phyloP scores from a whole-genome alignment of 2,797 vertebrate species.

The Sebastes cheni region DNA sequence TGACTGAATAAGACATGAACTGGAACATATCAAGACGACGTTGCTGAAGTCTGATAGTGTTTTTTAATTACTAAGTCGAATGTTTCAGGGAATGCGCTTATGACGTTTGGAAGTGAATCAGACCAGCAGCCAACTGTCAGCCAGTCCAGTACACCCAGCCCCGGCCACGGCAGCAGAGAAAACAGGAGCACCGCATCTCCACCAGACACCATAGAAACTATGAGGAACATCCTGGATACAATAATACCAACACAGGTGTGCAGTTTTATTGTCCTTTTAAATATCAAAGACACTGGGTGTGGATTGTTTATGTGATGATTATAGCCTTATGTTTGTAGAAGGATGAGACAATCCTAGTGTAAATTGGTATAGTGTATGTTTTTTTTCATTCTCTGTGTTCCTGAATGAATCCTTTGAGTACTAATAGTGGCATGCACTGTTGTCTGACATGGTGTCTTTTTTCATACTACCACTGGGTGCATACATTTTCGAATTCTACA shows the following conservation, averaged over 20 bases:
- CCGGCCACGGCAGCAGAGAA: slow-evolving; percentile 75
- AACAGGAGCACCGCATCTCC: slow-evolving; percentile 72
- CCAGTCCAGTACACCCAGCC: slow-evolving; percentile 74
- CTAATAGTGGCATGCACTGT: neutral
- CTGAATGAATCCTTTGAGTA: too few relatives aligned
- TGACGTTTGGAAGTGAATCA: slow-evolving; percentile 87
- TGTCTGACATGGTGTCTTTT: neutral
- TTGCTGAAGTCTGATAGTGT: neutral
- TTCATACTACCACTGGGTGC: neutral
- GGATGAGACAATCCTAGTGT: neutral
- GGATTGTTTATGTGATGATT: neutral
- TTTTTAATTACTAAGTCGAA: slow-evolving; percentile 8
- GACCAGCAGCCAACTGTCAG: slow-evolving; percentile 77
- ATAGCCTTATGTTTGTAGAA: neutral
- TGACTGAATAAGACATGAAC: slow-evolving; percentile 32
- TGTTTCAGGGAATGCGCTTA: slow-evolving; percentile 88
- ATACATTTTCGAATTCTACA: too few relatives aligned
- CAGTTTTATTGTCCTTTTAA: neutral
- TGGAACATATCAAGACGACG: neutral
- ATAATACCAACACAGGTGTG: slow-evolving; percentile 90
- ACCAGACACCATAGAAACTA: slow-evolving; percentile 76
- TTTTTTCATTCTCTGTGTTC: neutral
- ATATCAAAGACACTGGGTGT: neutral
- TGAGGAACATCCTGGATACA: slow-evolving; percentile 79
- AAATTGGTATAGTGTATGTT: neutral